These are phyloP conservation scores for Hypercompe scribonia DNA, from an alignment of 2,888 invertebrate species.

Conservation along the genomic window DNA sequence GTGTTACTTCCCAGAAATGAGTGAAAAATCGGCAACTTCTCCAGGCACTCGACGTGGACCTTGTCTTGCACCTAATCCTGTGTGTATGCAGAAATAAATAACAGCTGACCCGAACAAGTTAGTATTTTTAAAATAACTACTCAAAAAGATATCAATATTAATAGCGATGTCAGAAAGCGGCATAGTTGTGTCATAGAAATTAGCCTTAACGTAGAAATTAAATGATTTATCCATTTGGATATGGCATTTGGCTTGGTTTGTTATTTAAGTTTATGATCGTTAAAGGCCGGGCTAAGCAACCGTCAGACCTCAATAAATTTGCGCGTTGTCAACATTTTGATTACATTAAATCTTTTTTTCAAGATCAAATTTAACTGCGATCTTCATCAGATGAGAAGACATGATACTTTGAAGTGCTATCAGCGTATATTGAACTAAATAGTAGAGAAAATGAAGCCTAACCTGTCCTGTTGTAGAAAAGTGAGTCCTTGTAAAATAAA, in stretches of 20 bases:
- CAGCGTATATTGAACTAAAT: not conserved
- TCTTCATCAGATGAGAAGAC: not conserved
- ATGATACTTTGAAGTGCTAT: not conserved
- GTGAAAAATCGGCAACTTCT: constrained; percentile 40
- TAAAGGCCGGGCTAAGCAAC: too few species aligned
- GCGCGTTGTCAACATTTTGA: too few species aligned
- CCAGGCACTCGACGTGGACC: constrained; percentile 66
- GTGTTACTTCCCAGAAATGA: constrained; percentile 55
- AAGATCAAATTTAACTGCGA: too few species aligned
- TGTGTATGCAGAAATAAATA: constrained; percentile 79
- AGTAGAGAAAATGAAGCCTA: not conserved
- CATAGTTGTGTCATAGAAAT: too few species aligned
- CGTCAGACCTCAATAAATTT: too few species aligned
- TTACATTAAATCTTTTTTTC: too few species aligned
- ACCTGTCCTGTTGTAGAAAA: not conserved
- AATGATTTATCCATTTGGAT: too few species aligned
- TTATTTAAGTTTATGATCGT: too few species aligned
- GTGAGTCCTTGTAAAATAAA: not conserved
- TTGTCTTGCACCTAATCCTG: constrained; percentile 79
- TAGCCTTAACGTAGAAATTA: too few species aligned
- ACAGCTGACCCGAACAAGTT: not conserved
- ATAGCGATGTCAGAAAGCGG: too few species aligned
- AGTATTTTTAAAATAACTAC: not conserved
- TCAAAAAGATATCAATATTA: not conserved
- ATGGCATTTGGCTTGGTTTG: too few species aligned